Evolutionary conservation across 2,113 vertebrate genomes (phyloP), one percentile per base, ranked within the genome.

Genomic region (Chrysochloris asiatica): DNA sequence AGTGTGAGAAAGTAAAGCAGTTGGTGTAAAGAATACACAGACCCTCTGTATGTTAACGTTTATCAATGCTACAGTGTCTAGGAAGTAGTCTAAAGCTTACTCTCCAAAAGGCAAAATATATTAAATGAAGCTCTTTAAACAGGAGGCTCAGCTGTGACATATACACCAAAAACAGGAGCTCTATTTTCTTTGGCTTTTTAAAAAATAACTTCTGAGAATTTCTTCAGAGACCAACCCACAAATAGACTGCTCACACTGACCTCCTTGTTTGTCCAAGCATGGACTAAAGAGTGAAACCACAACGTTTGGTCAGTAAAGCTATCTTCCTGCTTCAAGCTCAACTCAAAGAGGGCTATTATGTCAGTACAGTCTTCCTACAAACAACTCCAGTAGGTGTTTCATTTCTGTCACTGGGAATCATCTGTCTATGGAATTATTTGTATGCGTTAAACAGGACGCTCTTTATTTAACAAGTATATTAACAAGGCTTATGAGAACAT

Each of bases 191-290:
- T 75, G 92, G 54, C 48, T 95, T 52, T 86, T 96, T 67, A 93
- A 93, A 56, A 95, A 96, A 72, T 96, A 93, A 94, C 92, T 92
- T 95, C 88, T 88, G 88, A 96, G 93, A 94, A 83, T 81, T 88
- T 90, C 88, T 97, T 91, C 63, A 81, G 93, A 89, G 89, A 77
- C 75, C 82, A 75, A 61, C 36, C 72, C 26, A 33, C 81, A 82
- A 94, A 81, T 0, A 93, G 16, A 59, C 86, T 81, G 33, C 5
- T 89, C 75, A 96, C 96, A 85, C 43, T 88, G 85, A 95, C 80
- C 94, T 89, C 72, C 92, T 90, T 96, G 92, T 95, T 91, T 92
- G 86, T 59, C 67, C 67, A 86, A 79, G 86, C 47, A 21, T n/a
- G 1, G 11, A 76, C 80, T 63, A 56, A 59, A 45, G 22, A 89